These are phyloP conservation scores for Bradynema listronoti DNA, from an alignment of 1,140 invertebrate genomes.

Conservation along the genomic window DNA sequence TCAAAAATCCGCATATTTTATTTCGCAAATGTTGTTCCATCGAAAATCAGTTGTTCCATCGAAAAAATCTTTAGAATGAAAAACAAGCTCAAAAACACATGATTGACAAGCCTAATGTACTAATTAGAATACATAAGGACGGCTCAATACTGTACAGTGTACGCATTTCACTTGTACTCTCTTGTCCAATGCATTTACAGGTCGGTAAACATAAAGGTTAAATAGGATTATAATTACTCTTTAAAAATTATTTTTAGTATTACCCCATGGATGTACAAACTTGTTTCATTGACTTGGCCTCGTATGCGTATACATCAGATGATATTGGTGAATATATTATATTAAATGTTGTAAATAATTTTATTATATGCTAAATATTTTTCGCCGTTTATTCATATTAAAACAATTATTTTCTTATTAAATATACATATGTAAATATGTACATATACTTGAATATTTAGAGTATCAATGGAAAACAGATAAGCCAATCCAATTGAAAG, in stretches of 20 bases:
- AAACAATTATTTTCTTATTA: background rate
- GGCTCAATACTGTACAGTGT: slow-evolving; percentile 92
- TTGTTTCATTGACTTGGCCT: slow-evolving; percentile 81
- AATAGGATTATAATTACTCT: background rate
- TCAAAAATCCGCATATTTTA: too few relatives aligned
- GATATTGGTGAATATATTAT: slow-evolving; percentile 48
- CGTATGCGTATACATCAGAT: slow-evolving; percentile 54
- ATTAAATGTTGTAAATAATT: slow-evolving; percentile 13
- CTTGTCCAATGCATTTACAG: slow-evolving; percentile 74
- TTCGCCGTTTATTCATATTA: background rate
- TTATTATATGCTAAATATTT: too few relatives aligned
- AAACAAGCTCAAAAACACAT: slow-evolving; percentile 94
- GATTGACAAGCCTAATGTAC: slow-evolving; percentile 67
- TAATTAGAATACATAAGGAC: slow-evolving; percentile 88
- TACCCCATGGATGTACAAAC: slow-evolving; percentile 87
- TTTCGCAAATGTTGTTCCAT: too few relatives aligned
- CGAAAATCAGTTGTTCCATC: too few relatives aligned
- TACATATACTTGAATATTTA: slow-evolving; percentile 17
- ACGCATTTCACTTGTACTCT: slow-evolving; percentile 69
- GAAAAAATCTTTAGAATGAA: slow-evolving; percentile 93
- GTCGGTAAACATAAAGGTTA: slow-evolving; percentile 20
- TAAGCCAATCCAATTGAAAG: slow-evolving; percentile 85
- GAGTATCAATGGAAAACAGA: slow-evolving; percentile 73
- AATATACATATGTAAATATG: background rate
- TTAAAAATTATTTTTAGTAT: slow-evolving; percentile 69